Conservation (phyloP, 1,140 invertebrate genomes). For the Drosophila nigromelanica region DNA sequence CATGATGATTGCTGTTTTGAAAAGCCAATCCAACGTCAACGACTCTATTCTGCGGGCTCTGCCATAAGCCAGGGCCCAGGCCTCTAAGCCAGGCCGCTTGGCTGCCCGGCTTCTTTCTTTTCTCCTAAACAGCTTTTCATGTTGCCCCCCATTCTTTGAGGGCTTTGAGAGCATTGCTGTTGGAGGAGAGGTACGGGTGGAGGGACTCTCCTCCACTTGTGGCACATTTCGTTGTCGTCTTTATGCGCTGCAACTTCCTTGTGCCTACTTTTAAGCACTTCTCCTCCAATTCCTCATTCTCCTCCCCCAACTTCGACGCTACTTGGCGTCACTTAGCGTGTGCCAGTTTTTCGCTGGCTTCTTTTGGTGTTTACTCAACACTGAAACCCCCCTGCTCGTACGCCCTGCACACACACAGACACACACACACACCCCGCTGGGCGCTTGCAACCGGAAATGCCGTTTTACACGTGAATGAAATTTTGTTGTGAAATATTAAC, state of each 20-base stretch:
- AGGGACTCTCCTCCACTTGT: conserved; percentile 48
- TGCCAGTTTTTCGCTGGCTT: conserved; percentile 79
- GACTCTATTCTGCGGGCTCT: conserved; percentile 71
- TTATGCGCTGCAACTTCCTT: conserved; percentile 60
- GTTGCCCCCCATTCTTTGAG: conserved; percentile 51
- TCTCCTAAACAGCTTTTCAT: conserved; percentile 35
- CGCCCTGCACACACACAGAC: conserved; percentile 3
- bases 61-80: conserved; percentile 46
- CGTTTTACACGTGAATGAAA: conserved; percentile 83
- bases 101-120: conserved; percentile 41
- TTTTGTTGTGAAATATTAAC: conserved; percentile 36
- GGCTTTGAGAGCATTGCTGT: conserved; percentile 16
- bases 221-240: conserved; percentile 45
- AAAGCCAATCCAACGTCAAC: conserved; percentile 74
- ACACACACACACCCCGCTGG: conserved; percentile 28
- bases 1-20: conserved; percentile 51
- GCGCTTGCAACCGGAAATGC: conserved; percentile 74
- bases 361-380: conserved; percentile 55
- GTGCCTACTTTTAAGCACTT: conserved; percentile 50
- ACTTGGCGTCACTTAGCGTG: conserved; percentile 62
- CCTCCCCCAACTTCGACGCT: not conserved
- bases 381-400: conserved; percentile 11
- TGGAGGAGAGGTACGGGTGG: not conserved
- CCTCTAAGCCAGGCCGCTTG: conserved; percentile 13
- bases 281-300: conserved; percentile 1